Evolutionary conservation across 1,140 invertebrate genomes (phyloP), one percentile per base, ranked within the genome.

Genomic region (Nephila pilipes): DNA sequence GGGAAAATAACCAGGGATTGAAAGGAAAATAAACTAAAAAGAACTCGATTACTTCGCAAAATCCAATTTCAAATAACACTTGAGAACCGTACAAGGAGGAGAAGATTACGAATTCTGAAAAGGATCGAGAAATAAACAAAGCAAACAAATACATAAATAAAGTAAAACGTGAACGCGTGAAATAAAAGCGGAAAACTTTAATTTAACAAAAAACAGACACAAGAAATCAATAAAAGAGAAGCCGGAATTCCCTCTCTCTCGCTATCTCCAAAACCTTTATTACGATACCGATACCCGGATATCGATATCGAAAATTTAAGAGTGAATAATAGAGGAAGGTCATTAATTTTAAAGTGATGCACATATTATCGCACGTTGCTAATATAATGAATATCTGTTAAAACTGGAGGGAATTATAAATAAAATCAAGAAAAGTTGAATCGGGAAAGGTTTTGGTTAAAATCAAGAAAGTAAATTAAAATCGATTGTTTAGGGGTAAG

Each of bases 41-140:
- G 58, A 63, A 69, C 63, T 90, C 69, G 20, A 80, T 80, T 80
- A 90, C 57, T 91, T 63, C 14, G 32, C 14, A 83, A 85, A 92
- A 92, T 92, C 90, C 90, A 92, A 92, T 92, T 92, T 85, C 90
- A 92, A 92, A 92, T 85, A 92, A 85, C 81, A 85, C 80, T 92
- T 75, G 20, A 85, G 79, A 46, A 91, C 32, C 22, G 80, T 85
- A 57, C 54, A 22, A 57, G 29, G 29, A 55, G 29, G 36, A 69
- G 46, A 46, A 46, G 63, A 88, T 80, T 90, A 90, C 88, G 20
- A 60, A 36, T 25, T 58, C 29, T 60, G 57, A 60, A n/a, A 46
- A 32, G 29, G 63, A 63, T 22, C 32, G 22, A 87, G 2, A 55
- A 4, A 85, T 60, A 63, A 87, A 18, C 16, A 65, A 63, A 75